Conservation (phyloP, 2,113 vertebrate genomes). For the Ariopsis seemanni region DNA sequence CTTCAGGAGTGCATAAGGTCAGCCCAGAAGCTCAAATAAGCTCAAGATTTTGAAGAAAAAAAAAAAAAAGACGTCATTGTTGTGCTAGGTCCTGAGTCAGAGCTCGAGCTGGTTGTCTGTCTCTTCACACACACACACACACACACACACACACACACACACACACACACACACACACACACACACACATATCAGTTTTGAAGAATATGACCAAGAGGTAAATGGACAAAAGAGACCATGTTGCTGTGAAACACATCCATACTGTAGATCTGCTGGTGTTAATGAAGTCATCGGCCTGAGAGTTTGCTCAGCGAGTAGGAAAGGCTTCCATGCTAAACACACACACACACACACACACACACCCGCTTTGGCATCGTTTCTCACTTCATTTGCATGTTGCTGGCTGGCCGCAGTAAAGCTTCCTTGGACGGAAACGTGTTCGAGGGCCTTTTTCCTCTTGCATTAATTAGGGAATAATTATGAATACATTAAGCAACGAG, state of each 20-base stretch:
- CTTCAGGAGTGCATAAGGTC: background rate
- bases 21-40: background rate
- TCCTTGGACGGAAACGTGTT: constrained; percentile 54
- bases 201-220: constrained; percentile 6
- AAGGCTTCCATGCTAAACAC: background rate
- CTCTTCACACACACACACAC: background rate
- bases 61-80: background rate
- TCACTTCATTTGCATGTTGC: constrained; percentile 61
- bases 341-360: background rate
- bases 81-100: background rate
- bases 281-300: constrained; percentile 43
- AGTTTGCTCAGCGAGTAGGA: constrained; percentile 51
- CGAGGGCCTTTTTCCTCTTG: constrained; percentile 60
- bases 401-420: constrained; percentile 67
- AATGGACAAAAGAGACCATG: background rate
- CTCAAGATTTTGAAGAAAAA: background rate
- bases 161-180: background rate
- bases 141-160: background rate
- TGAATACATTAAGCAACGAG: constrained; percentile 74
- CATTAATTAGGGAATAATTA: constrained; percentile 74
- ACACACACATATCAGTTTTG: background rate
- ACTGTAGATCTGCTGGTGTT: constrained; percentile 10
- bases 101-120: background rate
- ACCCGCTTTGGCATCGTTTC: constrained; percentile 43
- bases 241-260: constrained; percentile 15